Evolutionary conservation across 2,113 vertebrate species (phyloP), one percentile per base, ranked within the genome.

Genomic region (Pardalotus punctatus): DNA sequence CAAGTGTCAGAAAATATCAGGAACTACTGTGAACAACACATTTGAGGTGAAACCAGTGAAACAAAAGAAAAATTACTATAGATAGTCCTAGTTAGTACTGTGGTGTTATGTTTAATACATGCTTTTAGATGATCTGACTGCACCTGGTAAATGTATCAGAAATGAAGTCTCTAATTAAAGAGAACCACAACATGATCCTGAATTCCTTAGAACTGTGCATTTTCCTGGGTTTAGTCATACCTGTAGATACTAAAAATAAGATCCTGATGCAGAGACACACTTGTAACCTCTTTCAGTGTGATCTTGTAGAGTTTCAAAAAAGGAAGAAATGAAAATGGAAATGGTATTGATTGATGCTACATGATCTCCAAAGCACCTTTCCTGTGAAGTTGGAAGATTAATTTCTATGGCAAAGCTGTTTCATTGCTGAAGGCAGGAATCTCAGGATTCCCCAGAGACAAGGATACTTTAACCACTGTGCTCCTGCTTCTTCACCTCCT

Each of bases 381-480:
- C 16, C 38, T 2, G 3, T n/a, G n/a, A 38, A 42, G 20, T 9
- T 88, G 42, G 36, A 53, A 88, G 28, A 19, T 78, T 91, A 70
- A n/a, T 83, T 86, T 84, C 14, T 36, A 7, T 1, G 1, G 15
- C 60, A 83, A 27, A 88, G 21, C 16, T 91, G 12, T 38, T 66
- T 89, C n/a, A 53, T 14, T 24, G 24, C 12, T 56, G 45, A 81
- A 79, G 38, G 8, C 19, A 84, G 43, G 38, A 86, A 38, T 71
- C 43, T 81, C 0, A 1, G 38, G 18, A 62, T 61, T 47, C 12
- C 10, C 7, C 10, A 33, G 56, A 0, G 0, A 43, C 35, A 54
- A 58, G 36, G 6, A 18, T 42, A 7, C 14, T 62, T 57, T 54
- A 73, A 57, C 12, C 21, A 47, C 19, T n/a, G 13, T 62, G 11